These are phyloP conservation scores for Branchellion lobata DNA, from an alignment of 2,888 invertebrate genomes.

Conservation along the genomic window DNA sequence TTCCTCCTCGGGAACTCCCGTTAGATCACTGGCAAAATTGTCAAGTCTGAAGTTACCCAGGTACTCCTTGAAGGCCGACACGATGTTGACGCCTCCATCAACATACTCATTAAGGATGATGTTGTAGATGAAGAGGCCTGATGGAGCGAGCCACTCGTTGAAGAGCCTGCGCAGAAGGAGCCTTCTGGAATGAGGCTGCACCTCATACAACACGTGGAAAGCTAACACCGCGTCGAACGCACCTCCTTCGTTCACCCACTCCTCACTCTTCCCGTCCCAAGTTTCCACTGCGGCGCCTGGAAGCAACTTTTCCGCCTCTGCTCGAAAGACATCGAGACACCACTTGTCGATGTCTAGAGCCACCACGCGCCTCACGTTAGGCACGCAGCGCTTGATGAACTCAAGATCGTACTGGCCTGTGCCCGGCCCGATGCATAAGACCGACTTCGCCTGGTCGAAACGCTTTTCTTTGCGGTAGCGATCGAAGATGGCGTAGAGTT, in stretches of 20 bases:
- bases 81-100: background rate
- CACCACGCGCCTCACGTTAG: background rate
- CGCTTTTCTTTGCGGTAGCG: background rate
- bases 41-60: conserved; percentile 11
- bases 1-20: conserved; percentile 44
- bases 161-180: background rate
- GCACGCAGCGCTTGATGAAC: conserved; percentile 21
- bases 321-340: background rate
- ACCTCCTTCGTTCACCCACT: no score
- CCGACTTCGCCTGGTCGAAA: background rate
- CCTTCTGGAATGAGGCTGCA: background rate
- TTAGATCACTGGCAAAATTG: background rate
- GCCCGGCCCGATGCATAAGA: conserved; percentile 6
- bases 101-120: background rate
- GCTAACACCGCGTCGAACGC: conserved; percentile 23
- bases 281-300: background rate
- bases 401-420: conserved; percentile 28
- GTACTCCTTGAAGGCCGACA: no score
- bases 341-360: conserved; percentile 11
- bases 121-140: background rate
- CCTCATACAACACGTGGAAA: conserved; percentile 24
- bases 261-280: background rate
- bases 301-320: background rate
- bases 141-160: conserved; percentile 2
- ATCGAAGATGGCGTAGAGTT: conserved; percentile 12